These are phyloP conservation scores for Chamaea fasciata DNA, from an alignment of 2,113 vertebrate species.

Conservation along the genomic window DNA sequence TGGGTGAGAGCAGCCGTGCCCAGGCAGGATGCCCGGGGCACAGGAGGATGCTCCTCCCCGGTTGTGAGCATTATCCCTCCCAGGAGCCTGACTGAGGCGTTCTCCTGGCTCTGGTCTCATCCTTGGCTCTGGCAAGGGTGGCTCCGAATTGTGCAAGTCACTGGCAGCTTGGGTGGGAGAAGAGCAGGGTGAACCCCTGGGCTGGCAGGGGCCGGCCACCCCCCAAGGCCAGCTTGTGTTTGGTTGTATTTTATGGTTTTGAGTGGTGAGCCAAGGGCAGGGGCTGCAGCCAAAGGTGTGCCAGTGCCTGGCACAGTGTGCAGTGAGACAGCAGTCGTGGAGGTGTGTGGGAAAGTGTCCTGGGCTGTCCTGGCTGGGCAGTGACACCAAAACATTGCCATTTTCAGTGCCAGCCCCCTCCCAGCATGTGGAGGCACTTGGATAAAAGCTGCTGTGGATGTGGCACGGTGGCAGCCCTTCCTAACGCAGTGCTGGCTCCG, in stretches of 20 bases:
- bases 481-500: not conserved
- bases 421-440: not conserved
- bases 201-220: not conserved
- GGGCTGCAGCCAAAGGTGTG: not conserved
- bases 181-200: not conserved
- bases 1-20: not conserved
- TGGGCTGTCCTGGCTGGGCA: fast-evolving
- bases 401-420: not conserved
- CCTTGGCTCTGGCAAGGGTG: not conserved
- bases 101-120: not conserved
- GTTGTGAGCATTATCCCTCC: not conserved
- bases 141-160: not conserved
- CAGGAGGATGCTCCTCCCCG: not conserved
- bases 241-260: not conserved
- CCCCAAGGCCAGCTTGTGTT: not conserved
- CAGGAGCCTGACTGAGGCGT: not conserved
- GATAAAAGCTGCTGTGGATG: not conserved
- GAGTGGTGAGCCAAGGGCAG: not conserved
- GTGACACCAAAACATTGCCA: not conserved
- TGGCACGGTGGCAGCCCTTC: not conserved
- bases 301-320: not conserved
- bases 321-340: fast-evolving
- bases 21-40: not conserved
- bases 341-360: not conserved
- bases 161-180: not conserved